Percentiles rank a stretch among this genome's conserved stretches.
phyloP scores from a whole-genome alignment of 2,888 invertebrate genomes.

The Galerucella calmariensis region DNA sequence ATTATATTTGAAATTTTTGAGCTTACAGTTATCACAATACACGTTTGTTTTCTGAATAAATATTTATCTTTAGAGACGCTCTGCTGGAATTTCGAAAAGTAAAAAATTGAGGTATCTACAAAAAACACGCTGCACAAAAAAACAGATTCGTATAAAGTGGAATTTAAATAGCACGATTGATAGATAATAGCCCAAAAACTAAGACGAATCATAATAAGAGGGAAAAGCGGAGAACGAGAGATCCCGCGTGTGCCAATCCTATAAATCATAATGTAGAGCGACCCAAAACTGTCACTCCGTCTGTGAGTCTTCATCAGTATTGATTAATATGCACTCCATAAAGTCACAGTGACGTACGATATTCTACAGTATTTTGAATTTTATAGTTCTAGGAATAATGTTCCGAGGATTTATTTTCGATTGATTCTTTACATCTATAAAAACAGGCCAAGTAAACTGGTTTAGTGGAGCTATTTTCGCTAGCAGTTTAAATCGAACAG shows the following conservation, averaged over 20 bases:
- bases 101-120: background rate
- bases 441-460: no score
- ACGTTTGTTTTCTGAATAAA: no score
- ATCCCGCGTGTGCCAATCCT: conserved; percentile 29
- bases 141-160: conserved; percentile 27
- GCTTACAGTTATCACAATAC: no score
- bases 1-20: no score
- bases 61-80: background rate
- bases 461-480: no score
- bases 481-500: no score
- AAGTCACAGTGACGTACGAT: conserved; percentile 32
- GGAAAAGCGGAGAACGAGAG: conserved; percentile 35
- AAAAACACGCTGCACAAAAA: conserved; percentile 23
- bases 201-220: conserved; percentile 21
- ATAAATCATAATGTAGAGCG: conserved; percentile 53
- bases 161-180: conserved; percentile 43
- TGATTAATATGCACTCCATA: conserved; percentile 58
- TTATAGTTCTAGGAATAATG: background rate
- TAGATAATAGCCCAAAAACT: conserved; percentile 42
- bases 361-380: background rate
- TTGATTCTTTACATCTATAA: background rate
- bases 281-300: conserved; percentile 54
- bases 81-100: background rate
- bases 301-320: conserved; percentile 57
- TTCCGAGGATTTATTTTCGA: background rate